Conservation (phyloP, 2,113 vertebrate species). For the Nettapus auritus region DNA sequence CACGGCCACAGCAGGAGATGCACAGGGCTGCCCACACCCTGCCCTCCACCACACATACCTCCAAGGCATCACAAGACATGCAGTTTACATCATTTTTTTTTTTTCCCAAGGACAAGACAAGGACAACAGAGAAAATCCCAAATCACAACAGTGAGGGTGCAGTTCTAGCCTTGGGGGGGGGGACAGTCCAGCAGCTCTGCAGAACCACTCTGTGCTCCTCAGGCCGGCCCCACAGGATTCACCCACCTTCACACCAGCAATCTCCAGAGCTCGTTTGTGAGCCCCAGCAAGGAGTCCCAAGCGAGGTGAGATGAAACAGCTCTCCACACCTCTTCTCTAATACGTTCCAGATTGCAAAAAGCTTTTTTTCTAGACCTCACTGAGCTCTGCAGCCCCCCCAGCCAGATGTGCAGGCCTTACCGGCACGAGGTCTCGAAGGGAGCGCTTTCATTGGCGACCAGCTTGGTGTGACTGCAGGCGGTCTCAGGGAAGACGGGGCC, state of each 20-base stretch:
- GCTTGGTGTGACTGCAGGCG: conserved; percentile 90
- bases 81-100: background rate
- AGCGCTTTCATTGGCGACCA: conserved; percentile 86
- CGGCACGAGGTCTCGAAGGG: conserved; percentile 92
- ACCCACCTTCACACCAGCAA: background rate
- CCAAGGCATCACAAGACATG: background rate
- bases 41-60: background rate
- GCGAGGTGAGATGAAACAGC: rapidly evolving
- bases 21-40: background rate
- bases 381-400: background rate
- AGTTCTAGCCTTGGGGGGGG: background rate
- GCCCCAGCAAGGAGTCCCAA: background rate
- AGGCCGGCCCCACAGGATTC: rapidly evolving
- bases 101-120: background rate
- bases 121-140: background rate
- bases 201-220: background rate
- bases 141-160: rapidly evolving
- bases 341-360: rapidly evolving
- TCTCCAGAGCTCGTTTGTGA: background rate
- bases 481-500: conserved; percentile 87
- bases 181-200: background rate
- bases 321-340: background rate
- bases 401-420: conserved; percentile 69
- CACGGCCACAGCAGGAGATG: background rate
- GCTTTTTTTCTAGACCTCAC: background rate